Base-by-base conservation (phyloP, 2,113 vertebrate genomes). In the Limanda limanda region DNA sequence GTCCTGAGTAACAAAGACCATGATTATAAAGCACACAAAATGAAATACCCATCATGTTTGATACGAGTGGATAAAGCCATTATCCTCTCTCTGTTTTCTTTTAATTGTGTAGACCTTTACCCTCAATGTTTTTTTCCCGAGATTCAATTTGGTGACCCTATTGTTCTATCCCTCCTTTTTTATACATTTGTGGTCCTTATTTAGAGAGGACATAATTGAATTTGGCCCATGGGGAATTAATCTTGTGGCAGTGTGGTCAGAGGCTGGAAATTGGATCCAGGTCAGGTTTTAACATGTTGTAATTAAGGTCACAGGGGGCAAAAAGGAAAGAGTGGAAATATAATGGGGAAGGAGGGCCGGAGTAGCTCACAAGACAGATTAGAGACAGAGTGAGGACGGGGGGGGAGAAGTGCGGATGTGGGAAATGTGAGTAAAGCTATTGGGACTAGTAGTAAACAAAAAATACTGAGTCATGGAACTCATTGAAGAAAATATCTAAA, bases 251-350 rank as follows among this genome's bases (percentile, higher is more conserved):
- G 71, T 81, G 76, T 82, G 78, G 78, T 86, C 70, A 21, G 55
- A 71, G 68, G 59, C 71, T 91, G 84, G 59, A 91, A 90, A 93
- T 88, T 89, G 84, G 85, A 88, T 91, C 78, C 88, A 79, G 84
- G 86, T 91, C 72, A 83, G 69, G 80, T 86, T 88, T 93, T 90
- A 90, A 90, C 85, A 90, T 92, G 76, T 89, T 86, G 85, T 93
- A 93, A 94, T 94, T 93, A 93, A 92, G 89, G 93, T 92, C 84
- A 81, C 66, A 4, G 23, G 64, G 86, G 83, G 62, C 66, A 68
- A 57, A 52, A 67, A 3, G 37, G 54, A 79, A 68, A 20, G 58
- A 10, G 55, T 59, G 54, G 23, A 47, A 70, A 73, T 31, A 15
- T 31, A 52, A 54, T 35, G 25, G 23, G 48, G 65, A 3, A 42